Base-by-base conservation (phyloP, 2,888 invertebrate species). In the Leptothorax acervorum region DNA sequence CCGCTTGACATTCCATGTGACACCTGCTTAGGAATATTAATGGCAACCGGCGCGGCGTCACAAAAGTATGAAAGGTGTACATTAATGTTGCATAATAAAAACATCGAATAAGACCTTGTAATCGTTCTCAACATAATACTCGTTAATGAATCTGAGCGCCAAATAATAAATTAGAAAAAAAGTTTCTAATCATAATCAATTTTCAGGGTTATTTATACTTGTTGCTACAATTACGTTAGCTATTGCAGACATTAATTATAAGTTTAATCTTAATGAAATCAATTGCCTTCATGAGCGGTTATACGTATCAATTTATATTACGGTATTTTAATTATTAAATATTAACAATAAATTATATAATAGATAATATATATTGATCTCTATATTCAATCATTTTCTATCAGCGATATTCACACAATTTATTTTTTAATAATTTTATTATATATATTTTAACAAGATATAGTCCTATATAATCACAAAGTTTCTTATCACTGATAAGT, bases 1-100 rank as follows among this genome's bases (percentile, higher is more conserved):
- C 53, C 28, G 66, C 35, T 76, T 76, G 71, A 42, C 53, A 82
- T 85, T 85, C 85, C 57, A 63, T 12, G 57, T 28, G 35, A 23
- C 66, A 75, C 12, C 39, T 63, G 75, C n/a, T 48, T 48, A 35
- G 75, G 71, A 85, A 83, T 83, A 82, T 82, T 57, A 83, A 85
- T 76, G 76, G 9, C 62, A n/a, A 63, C 11, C 55, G 66, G 39
- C 48, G 68, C 55, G 66, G 39, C 48, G 68, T 82, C 74, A 60
- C 42, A 85, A 63, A 75, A 63, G 45, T 73, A 68, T 42, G 45
- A 78, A 71, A 85, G 66, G n/a, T 66, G 65, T 66, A 15, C 65
- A 65, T 53, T 76, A 71, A 78, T 57, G 23, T 83, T 85, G 83
- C 85, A 70, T 76, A 76, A 82, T 48, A 57, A 76, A 70, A 48